These are phyloP conservation scores for Erythrolamprus reginae DNA, from an alignment of 2,113 vertebrate genomes.

Conservation along the genomic window DNA sequence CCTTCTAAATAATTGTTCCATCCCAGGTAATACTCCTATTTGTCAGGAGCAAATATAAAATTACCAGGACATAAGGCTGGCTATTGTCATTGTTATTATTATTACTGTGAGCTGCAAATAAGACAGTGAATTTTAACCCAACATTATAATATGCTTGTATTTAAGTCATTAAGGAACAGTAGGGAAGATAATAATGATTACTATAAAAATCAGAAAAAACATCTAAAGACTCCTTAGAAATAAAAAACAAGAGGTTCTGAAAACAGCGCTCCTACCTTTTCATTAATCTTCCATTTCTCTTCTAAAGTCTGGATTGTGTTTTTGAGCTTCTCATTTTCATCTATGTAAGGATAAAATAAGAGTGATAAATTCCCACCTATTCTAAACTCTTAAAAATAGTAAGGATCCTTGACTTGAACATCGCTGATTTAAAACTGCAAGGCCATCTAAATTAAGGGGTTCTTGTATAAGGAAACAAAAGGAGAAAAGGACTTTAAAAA, in stretches of 20 bases:
- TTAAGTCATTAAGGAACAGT: neutral
- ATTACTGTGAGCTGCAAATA: neutral
- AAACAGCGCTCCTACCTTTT: slow-evolving; percentile 58
- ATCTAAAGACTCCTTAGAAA: neutral
- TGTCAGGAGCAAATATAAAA: neutral
- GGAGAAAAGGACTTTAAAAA: neutral
- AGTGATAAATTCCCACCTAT: neutral
- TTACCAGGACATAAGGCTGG: neutral
- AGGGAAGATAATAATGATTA: neutral
- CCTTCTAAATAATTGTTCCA: neutral
- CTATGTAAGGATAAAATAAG: slow-evolving; percentile 48
- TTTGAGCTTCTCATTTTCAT: slow-evolving; percentile 72
- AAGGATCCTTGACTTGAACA: neutral
- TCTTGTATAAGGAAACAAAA: neutral
- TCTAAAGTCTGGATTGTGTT: slow-evolving; percentile 56
- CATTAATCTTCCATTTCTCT: slow-evolving; percentile 62
- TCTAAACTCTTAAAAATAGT: neutral
- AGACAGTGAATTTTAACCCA: neutral
- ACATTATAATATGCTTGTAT: neutral
- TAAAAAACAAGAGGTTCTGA: neutral
- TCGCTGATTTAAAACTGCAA: neutral
- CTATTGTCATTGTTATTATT: too few species aligned
- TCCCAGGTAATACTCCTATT: neutral
- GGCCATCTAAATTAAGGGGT: neutral
- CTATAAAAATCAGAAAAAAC: neutral